Percentiles rank a stretch among this genome's conserved stretches.
These are phyloP conservation scores for Ditylenchus dipsaci DNA, from an alignment of 1,140 invertebrate genomes.

Conservation along the genomic window DNA sequence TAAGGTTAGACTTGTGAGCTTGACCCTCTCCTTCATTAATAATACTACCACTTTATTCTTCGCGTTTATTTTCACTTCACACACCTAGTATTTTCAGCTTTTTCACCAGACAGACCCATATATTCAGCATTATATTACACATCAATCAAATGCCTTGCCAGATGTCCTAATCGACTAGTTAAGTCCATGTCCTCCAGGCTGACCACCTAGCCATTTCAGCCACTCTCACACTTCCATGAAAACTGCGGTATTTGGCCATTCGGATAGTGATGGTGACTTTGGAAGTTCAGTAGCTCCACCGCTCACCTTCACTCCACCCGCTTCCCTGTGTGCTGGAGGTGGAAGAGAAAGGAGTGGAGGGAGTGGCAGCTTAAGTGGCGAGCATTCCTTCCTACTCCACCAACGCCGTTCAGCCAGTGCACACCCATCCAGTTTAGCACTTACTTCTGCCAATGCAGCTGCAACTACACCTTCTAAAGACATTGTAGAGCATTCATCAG, in stretches of 20 bases:
- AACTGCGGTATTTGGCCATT: conserved; percentile 48
- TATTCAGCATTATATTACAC: too few relatives aligned
- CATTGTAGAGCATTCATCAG: neutral
- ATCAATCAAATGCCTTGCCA: too few relatives aligned
- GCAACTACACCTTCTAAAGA: neutral
- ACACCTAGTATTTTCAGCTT: too few relatives aligned
- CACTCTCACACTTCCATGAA: conserved; percentile 36
- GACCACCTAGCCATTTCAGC: too few relatives aligned
- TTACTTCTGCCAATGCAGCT: neutral
- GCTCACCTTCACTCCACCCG: conserved; percentile 48
- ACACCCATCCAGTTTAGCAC: neutral
- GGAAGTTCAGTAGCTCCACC: conserved; percentile 40
- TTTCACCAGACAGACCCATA: too few relatives aligned
- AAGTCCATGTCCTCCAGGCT: too few relatives aligned
- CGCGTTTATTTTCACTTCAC: too few relatives aligned
- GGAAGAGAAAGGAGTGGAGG: neutral
- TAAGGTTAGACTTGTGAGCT: too few relatives aligned
- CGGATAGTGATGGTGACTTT: conserved; percentile 29
- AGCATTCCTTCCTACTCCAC: conserved; percentile 9
- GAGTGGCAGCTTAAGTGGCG: too few relatives aligned
- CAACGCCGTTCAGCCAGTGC: conserved; percentile 23
- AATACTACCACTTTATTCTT: too few relatives aligned
- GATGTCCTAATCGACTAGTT: too few relatives aligned
- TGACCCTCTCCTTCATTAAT: too few relatives aligned
- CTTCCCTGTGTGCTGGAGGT: conserved; percentile 15